Evolutionary conservation across 2,888 invertebrate genomes (phyloP).

Genomic region (Synanthedon vespiformis): DNA sequence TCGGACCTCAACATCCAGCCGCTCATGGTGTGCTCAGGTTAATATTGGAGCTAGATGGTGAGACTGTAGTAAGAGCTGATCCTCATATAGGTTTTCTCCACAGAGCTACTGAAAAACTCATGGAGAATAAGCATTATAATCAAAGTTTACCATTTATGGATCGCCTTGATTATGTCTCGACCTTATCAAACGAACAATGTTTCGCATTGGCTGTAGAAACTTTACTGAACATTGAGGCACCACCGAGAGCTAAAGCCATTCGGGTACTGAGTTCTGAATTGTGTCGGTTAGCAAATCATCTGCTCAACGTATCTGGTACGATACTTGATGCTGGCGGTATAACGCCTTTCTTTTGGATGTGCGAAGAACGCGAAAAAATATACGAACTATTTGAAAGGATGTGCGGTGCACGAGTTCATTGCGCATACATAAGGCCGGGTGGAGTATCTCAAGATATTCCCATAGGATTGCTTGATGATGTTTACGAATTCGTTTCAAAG

Average conservation of each 20-base stretch:
- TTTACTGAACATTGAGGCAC: slow-evolving; percentile 81
- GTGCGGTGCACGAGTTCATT: slow-evolving; percentile 87
- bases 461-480: slow-evolving; percentile 81
- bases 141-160: slow-evolving; percentile 90
- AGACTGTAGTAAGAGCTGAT: slow-evolving; percentile 82
- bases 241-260: slow-evolving; percentile 84
- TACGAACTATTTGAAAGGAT: slow-evolving; percentile 87
- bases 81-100: slow-evolving; percentile 90
- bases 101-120: slow-evolving; percentile 90
- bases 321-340: slow-evolving; percentile 87
- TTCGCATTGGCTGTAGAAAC: slow-evolving; percentile 87
- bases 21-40: slow-evolving; percentile 90
- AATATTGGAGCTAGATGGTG: slow-evolving; percentile 84
- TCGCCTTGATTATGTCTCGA: slow-evolving; percentile 88
- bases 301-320: slow-evolving; percentile 79
- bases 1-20: slow-evolving; percentile 92
- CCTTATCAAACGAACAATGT: slow-evolving; percentile 84
- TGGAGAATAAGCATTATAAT: slow-evolving; percentile 88
- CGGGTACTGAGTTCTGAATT: slow-evolving; percentile 82
- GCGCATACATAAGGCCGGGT: slow-evolving; percentile 84
- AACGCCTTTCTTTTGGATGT: slow-evolving; percentile 92
- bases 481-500: slow-evolving; percentile 76
- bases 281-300: slow-evolving; percentile 83
- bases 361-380: slow-evolving; percentile 89
- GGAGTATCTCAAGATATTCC: slow-evolving; percentile 75